Conservation (phyloP, 2,888 invertebrate species). For the Antheraea yamamai region DNA sequence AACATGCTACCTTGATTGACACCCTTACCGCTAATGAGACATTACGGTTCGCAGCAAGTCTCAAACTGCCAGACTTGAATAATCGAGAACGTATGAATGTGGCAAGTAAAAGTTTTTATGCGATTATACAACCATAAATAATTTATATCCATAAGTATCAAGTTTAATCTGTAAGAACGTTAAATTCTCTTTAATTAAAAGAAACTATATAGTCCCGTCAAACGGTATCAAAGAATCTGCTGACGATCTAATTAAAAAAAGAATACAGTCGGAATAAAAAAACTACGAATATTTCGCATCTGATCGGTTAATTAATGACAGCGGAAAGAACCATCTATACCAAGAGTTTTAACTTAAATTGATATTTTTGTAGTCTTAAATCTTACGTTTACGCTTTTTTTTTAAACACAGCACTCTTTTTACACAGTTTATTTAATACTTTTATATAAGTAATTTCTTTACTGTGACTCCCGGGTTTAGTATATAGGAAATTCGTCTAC, state of each 20-base stretch:
- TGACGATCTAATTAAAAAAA: not conserved
- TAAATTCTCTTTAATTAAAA: no score
- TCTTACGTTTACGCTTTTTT: not conserved
- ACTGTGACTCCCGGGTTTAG: no score
- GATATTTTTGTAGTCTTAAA: not conserved
- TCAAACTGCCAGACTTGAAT: constrained; percentile 84
- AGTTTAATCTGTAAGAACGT: no score
- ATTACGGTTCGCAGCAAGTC: constrained; percentile 91
- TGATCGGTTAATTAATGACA: not conserved
- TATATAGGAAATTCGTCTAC: no score
- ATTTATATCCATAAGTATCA: no score
- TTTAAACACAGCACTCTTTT: not conserved
- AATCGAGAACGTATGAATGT: constrained; percentile 50
- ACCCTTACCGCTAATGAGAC: constrained; percentile 92
- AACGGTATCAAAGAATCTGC: no score
- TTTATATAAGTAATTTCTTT: no score
- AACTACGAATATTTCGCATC: not conserved
- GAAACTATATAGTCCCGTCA: no score
- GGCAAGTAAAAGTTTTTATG: constrained; percentile 40
- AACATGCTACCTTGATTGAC: constrained; percentile 90
- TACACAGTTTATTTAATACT: no score
- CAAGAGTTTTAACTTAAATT: not conserved
- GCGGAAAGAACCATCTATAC: not conserved
- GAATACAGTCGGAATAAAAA: not conserved
- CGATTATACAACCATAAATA: no score